Conservation (phyloP, 2,113 vertebrate species). For the Anas platyrhynchos region DNA sequence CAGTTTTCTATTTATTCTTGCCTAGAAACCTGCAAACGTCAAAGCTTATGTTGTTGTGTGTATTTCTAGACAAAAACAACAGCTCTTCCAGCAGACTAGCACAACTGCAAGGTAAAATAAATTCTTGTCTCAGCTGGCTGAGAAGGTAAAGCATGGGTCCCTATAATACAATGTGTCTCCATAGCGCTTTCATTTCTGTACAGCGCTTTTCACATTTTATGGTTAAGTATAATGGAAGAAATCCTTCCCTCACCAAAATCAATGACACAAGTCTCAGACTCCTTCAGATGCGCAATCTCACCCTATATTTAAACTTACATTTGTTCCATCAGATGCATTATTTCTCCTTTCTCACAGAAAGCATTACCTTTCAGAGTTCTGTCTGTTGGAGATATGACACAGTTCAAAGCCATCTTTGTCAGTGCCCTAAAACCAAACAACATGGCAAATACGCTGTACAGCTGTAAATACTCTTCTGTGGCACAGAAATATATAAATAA, state of each 20-base stretch:
- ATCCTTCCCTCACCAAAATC: background rate
- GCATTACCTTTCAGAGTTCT: background rate
- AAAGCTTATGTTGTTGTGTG: background rate
- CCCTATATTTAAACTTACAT: background rate
- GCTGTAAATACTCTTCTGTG: background rate
- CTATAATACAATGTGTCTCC: background rate
- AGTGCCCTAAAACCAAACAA: background rate
- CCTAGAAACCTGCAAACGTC: background rate
- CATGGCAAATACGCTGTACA: background rate
- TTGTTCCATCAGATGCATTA: background rate
- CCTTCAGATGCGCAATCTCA: background rate
- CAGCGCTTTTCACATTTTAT: background rate
- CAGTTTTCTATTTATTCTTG: slow-evolving; percentile 29
- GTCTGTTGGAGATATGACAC: background rate
- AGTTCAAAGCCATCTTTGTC: background rate
- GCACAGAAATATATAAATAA: background rate
- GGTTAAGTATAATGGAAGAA: background rate
- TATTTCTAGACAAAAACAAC: slow-evolving; percentile 7
- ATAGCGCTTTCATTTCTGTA: background rate
- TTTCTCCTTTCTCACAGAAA: background rate
- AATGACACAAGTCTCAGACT: background rate
- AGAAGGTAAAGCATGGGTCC: background rate
- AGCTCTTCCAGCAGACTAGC: background rate
- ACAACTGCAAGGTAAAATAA: background rate
- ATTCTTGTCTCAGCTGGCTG: background rate